These are phyloP conservation scores for Neoseiulus cucumeris DNA, from an alignment of 1,140 invertebrate genomes.

Conservation along the genomic window DNA sequence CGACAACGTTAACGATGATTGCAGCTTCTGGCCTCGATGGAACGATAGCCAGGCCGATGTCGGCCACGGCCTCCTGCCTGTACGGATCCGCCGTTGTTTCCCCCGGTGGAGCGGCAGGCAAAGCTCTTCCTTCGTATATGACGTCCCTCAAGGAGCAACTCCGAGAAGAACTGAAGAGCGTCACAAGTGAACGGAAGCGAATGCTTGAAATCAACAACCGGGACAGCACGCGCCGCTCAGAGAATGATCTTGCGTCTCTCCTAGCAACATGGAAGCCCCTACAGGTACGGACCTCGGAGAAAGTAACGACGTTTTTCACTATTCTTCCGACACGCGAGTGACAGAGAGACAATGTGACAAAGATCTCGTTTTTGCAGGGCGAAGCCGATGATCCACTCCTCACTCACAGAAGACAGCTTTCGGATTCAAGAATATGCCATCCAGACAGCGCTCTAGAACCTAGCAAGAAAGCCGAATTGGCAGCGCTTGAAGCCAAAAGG, in stretches of 20 bases:
- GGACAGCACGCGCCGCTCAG: conserved; percentile 20
- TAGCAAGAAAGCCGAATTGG: conserved; percentile 15
- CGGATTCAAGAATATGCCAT: conserved; percentile 31
- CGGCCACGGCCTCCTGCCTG: conserved; percentile 11
- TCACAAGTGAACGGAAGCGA: conserved; percentile 28
- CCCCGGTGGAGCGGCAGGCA: conserved; percentile 16
- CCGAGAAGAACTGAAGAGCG: conserved; percentile 35
- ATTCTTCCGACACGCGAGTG: neutral
- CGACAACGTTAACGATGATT: neutral
- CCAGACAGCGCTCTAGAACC: conserved; percentile 28
- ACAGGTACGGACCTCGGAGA: conserved; percentile 23
- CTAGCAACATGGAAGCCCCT: conserved; percentile 11
- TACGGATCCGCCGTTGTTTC: conserved; percentile 11
- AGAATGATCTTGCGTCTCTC: conserved; percentile 16
- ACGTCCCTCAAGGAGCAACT: conserved; percentile 34
- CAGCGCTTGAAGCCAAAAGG: conserved; percentile 1
- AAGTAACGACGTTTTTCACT: conserved; percentile 16
- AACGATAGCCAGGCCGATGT: conserved; percentile 11
- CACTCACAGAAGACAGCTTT: conserved; percentile 30
- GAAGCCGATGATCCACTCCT: conserved; percentile 11
- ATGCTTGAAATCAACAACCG: conserved; percentile 27
- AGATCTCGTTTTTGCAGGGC: neutral
- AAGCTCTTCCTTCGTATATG: conserved; percentile 32
- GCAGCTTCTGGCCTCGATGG: conserved; percentile 9
- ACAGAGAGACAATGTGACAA: too few species aligned